These are phyloP conservation scores for Phenganax stokvisi DNA, from an alignment of 92 coral and sea anemone species.

Conservation along the genomic window DNA sequence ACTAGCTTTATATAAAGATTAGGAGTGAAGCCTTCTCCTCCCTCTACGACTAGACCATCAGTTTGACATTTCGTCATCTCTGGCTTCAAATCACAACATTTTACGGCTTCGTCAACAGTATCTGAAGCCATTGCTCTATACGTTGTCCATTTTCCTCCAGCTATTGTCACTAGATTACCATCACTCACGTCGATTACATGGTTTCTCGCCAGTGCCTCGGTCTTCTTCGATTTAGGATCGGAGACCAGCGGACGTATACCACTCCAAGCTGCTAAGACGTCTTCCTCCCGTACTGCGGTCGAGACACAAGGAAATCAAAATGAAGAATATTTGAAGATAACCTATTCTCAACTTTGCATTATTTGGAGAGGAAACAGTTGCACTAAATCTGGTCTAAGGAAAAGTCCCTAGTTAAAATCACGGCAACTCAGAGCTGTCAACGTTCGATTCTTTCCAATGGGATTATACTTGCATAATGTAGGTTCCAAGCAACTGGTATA, in stretches of 20 bases:
- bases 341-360: too few relatives aligned
- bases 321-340: too few relatives aligned
- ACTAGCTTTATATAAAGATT: slow-evolving; percentile 73
- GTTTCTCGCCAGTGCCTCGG: slow-evolving; percentile 89
- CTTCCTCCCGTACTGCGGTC: slow-evolving; percentile 77
- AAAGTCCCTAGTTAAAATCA: too few relatives aligned
- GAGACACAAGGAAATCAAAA: neutral
- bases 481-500: too few relatives aligned
- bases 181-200: slow-evolving; percentile 87
- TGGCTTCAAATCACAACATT: slow-evolving; percentile 71
- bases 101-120: slow-evolving; percentile 82
- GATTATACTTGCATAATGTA: too few relatives aligned
- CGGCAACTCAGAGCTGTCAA: too few relatives aligned
- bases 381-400: too few relatives aligned
- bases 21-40: slow-evolving; percentile 80
- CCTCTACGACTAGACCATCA: slow-evolving; percentile 86
- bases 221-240: slow-evolving; percentile 86
- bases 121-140: slow-evolving; percentile 91
- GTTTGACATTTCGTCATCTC: slow-evolving; percentile 72
- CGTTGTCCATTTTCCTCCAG: slow-evolving; percentile 99
- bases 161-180: slow-evolving; percentile 86
- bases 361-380: too few relatives aligned
- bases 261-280: slow-evolving; percentile 94
- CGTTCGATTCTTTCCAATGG: too few relatives aligned
- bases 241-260: slow-evolving; percentile 90